Evolutionary conservation across 2,797 vertebrate species (phyloP).

Genomic region (Propithecus perrieri): DNA sequence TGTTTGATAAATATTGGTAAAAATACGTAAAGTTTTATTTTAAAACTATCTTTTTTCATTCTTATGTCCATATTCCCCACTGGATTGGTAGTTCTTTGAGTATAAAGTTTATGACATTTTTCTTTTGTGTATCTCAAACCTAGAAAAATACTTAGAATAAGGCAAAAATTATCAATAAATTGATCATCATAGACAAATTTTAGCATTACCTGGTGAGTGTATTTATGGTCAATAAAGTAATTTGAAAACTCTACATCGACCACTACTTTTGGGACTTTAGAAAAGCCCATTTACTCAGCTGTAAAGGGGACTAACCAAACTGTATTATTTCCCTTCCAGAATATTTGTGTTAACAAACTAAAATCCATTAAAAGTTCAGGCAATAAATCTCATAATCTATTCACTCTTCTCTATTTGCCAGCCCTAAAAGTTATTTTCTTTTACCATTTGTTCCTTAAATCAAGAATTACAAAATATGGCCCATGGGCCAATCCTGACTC

Average conservation of each 20-base stretch:
- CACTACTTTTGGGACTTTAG: neutral
- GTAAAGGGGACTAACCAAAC: neutral
- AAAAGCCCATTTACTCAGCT: neutral
- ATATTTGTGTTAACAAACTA: constrained; percentile 8
- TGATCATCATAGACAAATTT: neutral
- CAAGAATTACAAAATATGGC: neutral
- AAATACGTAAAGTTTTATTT: neutral
- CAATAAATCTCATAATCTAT: neutral
- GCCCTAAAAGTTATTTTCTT: neutral
- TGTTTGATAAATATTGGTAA: neutral
- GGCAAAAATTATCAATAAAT: neutral
- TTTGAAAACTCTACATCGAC: neutral
- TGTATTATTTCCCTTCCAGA: neutral
- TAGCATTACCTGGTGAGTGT: neutral
- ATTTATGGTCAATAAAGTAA: neutral
- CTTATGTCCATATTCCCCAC: neutral
- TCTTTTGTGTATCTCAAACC: neutral
- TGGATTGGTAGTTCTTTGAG: neutral
- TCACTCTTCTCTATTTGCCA: neutral
- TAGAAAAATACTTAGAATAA: neutral
- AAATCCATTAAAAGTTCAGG: neutral
- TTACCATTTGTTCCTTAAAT: neutral
- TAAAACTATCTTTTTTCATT: neutral
- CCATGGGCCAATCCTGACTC: neutral
- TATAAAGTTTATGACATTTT: neutral